These are phyloP conservation scores for Nymphalis polychloros DNA, from an alignment of 2,888 invertebrate genomes.

Conservation along the genomic window DNA sequence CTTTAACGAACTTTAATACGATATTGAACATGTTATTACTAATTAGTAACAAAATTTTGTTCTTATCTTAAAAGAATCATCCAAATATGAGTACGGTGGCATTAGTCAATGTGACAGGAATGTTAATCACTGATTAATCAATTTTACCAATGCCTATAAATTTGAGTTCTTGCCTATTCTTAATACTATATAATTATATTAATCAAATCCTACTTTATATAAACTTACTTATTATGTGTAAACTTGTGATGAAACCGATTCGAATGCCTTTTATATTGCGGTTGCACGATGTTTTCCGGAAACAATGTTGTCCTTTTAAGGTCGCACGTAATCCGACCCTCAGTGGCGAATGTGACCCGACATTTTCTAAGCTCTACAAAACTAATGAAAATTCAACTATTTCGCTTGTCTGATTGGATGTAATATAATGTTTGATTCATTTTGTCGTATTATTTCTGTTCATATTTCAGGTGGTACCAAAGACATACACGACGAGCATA, in stretches of 20 bases:
- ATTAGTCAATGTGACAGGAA: too few relatives aligned
- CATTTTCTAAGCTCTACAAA: neutral
- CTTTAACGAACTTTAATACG: too few relatives aligned
- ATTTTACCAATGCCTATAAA: too few relatives aligned
- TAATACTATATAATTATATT: too few relatives aligned
- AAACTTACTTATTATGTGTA: too few relatives aligned
- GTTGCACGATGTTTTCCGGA: neutral
- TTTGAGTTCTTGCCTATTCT: too few relatives aligned
- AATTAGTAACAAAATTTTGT: neutral
- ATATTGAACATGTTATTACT: neutral
- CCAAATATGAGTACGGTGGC: too few relatives aligned
- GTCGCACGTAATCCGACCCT: neutral
- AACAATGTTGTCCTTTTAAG: neutral
- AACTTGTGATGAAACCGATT: too few relatives aligned
- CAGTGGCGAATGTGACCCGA: neutral
- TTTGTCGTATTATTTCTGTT: neutral
- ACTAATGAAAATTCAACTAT: neutral
- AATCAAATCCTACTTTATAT: too few relatives aligned
- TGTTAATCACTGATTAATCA: too few relatives aligned
- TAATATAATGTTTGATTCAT: neutral
- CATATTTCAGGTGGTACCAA: conserved; percentile 73
- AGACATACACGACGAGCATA: conserved; percentile 75
- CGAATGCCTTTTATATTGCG: too few relatives aligned
- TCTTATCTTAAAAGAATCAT: too few relatives aligned
- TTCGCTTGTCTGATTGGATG: neutral